A percentile compares a stretch with the other conserved stretches of the same genome.
These are phyloP conservation scores for Microchirus variegatus DNA, from an alignment of 2,797 vertebrate species.

Conservation along the genomic window DNA sequence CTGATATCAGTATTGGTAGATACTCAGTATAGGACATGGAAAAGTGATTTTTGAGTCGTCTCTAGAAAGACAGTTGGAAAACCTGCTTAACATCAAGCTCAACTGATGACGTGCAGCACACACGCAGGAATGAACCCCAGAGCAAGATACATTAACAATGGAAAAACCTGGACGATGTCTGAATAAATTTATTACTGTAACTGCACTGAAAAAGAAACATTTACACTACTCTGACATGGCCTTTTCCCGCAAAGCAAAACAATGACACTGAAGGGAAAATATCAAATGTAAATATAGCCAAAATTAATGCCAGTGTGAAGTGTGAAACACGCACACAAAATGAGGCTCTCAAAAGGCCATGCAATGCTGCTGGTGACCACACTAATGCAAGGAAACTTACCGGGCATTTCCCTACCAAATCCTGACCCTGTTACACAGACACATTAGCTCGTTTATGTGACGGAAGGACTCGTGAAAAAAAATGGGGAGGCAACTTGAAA, in stretches of 20 bases:
- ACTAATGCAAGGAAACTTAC: slow-evolving; percentile 68
- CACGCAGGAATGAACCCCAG: slow-evolving; percentile 29
- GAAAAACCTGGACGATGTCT: slow-evolving; percentile 47
- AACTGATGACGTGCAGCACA: slow-evolving; percentile 34
- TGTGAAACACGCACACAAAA: background rate
- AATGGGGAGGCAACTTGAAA: background rate
- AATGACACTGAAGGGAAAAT: slow-evolving; percentile 19
- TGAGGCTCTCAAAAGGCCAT: slow-evolving; percentile 19
- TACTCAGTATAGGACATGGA: background rate
- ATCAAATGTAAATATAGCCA: background rate
- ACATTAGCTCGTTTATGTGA: slow-evolving; percentile 44
- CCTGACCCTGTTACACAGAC: slow-evolving; percentile 77
- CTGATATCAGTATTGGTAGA: no score
- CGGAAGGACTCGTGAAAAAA: slow-evolving; percentile 11
- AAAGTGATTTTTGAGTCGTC: background rate
- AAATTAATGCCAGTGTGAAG: slow-evolving; percentile 8
- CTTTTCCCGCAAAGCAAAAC: slow-evolving; percentile 24
- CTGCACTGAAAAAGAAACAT: slow-evolving; percentile 29
- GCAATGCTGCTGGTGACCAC: slow-evolving; percentile 31
- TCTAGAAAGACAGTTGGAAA: background rate
- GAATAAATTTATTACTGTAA: slow-evolving; percentile 36
- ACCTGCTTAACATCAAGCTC: slow-evolving; percentile 58
- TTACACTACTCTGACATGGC: slow-evolving; percentile 35
- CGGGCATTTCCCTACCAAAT: slow-evolving; percentile 81
- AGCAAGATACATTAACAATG: slow-evolving; percentile 36